These are phyloP conservation scores for Potorous gilbertii DNA, from an alignment of 2,797 vertebrate species.

Conservation along the genomic window DNA sequence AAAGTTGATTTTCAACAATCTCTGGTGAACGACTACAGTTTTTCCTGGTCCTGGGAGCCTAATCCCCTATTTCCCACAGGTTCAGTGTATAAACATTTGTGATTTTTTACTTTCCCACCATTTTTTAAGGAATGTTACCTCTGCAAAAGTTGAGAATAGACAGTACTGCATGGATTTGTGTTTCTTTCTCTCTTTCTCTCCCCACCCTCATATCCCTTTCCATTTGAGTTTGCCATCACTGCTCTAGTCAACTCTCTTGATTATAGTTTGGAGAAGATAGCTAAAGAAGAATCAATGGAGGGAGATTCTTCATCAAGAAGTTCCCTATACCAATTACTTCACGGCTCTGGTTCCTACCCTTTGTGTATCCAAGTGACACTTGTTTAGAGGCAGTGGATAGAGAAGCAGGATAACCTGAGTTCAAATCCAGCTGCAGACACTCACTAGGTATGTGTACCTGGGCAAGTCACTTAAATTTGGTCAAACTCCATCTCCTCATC, in stretches of 20 bases:
- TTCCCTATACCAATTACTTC: neutral
- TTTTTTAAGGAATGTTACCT: no score
- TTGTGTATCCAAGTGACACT: no score
- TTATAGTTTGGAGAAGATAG: neutral
- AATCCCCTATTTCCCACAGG: neutral
- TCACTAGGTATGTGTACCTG: no score
- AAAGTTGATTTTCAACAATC: neutral
- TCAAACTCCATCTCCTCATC: no score
- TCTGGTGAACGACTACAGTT: neutral
- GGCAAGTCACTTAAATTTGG: no score
- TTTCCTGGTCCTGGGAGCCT: neutral
- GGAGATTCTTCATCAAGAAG: neutral
- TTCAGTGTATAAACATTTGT: neutral
- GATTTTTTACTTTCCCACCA: no score
- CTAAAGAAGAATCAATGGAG: neutral
- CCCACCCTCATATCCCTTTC: no score
- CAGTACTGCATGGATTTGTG: neutral
- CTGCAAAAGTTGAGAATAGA: no score
- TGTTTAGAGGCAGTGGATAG: no score
- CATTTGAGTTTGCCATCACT: neutral
- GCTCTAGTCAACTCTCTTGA: neutral
- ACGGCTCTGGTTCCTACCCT: no score
- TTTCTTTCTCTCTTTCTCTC: neutral
- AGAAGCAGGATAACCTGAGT: no score
- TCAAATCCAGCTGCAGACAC: no score